Conservation (phyloP, 2,113 vertebrate genomes). For the Mirounga angustirostris region DNA sequence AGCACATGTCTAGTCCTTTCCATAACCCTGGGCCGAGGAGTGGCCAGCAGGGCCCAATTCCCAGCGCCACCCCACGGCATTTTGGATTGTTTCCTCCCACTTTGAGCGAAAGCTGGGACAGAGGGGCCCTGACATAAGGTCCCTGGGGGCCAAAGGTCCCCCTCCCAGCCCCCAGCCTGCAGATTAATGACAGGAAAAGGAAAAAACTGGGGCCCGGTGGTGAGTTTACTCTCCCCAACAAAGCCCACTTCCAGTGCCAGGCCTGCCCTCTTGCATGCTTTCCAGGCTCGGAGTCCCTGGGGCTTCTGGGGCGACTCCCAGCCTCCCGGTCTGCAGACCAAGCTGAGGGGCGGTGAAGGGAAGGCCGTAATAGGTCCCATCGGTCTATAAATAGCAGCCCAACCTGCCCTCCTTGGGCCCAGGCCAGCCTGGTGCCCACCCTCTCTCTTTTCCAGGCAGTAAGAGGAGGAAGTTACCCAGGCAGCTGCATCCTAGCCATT, state of each 20-base stretch:
- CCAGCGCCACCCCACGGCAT: neutral
- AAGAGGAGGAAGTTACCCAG: slow-evolving; percentile 71
- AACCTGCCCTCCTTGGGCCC: slow-evolving; percentile 43
- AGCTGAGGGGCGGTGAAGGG: neutral
- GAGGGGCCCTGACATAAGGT: neutral
- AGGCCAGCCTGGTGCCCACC: slow-evolving; percentile 64
- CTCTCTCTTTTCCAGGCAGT: slow-evolving; percentile 78
- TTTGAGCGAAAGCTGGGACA: slow-evolving; percentile 56
- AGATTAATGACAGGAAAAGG: slow-evolving; percentile 79
- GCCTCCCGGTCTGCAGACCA: slow-evolving; percentile 43
- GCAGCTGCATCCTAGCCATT: slow-evolving; percentile 79
- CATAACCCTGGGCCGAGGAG: neutral
- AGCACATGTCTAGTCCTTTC: slow-evolving; percentile 15
- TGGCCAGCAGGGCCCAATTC: neutral
- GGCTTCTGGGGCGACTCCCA: slow-evolving; percentile 45
- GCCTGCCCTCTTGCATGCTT: slow-evolving; percentile 31
- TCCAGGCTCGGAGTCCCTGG: slow-evolving; percentile 59
- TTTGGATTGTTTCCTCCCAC: neutral
- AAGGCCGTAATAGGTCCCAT: slow-evolving; percentile 52
- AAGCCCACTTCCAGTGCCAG: slow-evolving; percentile 59
- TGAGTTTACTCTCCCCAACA: slow-evolving; percentile 73
- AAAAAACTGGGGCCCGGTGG: slow-evolving; percentile 26
- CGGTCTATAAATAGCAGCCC: slow-evolving; percentile 64
- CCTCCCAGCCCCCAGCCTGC: neutral
- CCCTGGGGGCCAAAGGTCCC: neutral